Percentiles rank a stretch among this genome's conserved stretches.
phyloP scores from a whole-genome alignment of 2,113 vertebrate genomes.

The Elephantulus edwardii region DNA sequence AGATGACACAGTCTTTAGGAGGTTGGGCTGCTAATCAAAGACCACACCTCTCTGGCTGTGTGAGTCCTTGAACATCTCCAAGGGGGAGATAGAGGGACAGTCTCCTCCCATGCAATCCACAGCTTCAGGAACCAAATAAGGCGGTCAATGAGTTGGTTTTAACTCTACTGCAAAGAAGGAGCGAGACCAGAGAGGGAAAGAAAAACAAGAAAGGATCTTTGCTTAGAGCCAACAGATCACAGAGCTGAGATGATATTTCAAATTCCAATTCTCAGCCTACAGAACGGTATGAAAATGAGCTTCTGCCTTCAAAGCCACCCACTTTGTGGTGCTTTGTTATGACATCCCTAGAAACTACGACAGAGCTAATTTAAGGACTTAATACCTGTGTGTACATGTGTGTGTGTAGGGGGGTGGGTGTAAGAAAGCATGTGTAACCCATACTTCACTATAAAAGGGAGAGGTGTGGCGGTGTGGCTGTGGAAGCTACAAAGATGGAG shows the following conservation, averaged over 20 bases:
- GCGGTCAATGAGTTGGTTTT: too few species aligned
- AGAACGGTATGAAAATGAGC: not conserved
- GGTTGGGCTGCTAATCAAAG: too few species aligned
- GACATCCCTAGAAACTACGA: not conserved
- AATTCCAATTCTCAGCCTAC: not conserved
- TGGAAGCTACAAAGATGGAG: not conserved
- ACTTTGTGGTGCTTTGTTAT: not conserved
- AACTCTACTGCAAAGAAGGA: not conserved
- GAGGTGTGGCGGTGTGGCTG: not conserved
- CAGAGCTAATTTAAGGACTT: not conserved
- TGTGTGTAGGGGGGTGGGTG: not conserved
- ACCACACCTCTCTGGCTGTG: too few species aligned
- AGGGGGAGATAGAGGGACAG: too few species aligned
- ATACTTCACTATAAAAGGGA: conserved; percentile 25
- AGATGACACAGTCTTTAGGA: too few species aligned
- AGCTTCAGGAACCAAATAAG: too few species aligned
- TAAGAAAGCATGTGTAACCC: not conserved
- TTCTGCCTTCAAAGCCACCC: too few species aligned
- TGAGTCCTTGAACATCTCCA: too few species aligned
- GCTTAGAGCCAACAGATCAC: too few species aligned
- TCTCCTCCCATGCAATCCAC: too few species aligned
- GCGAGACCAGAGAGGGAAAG: not conserved
- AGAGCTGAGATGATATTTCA: not conserved
- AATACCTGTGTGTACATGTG: not conserved
- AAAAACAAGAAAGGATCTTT: too few species aligned